Evolutionary conservation across 1,140 invertebrate species (phyloP).

Genomic region (Caenorhabditis latens): DNA sequence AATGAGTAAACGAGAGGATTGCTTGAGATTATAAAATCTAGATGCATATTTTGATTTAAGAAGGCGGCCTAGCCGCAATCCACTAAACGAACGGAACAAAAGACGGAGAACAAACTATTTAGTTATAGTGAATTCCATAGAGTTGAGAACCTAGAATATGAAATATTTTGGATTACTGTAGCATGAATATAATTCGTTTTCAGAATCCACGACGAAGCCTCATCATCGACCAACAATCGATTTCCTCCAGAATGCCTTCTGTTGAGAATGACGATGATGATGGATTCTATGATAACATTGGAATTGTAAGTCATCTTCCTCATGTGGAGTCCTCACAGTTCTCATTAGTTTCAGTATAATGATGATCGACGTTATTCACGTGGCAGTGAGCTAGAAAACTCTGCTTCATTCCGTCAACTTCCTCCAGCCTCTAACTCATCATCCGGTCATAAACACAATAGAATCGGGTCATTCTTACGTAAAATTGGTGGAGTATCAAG

Average conservation of each 20-base stretch:
- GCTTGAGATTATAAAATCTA: too few relatives aligned
- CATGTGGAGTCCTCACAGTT: not conserved
- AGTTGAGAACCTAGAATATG: too few relatives aligned
- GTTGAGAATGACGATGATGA: slow-evolving; percentile 73
- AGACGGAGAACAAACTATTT: too few relatives aligned
- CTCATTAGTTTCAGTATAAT: not conserved
- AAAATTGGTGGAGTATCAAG: slow-evolving; percentile 66
- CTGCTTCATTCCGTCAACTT: slow-evolving; percentile 69
- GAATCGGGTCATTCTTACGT: slow-evolving; percentile 69
- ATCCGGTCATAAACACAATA: slow-evolving; percentile 58
- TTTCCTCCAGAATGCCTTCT: slow-evolving; percentile 61
- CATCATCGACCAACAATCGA: slow-evolving; percentile 59
- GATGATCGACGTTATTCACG: slow-evolving; percentile 66
- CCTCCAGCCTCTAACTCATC: slow-evolving; percentile 59
- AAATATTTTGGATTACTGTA: too few relatives aligned
- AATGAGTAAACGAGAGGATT: too few relatives aligned
- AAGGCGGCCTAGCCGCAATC: too few relatives aligned
- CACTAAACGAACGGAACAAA: too few relatives aligned
- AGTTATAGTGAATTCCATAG: too few relatives aligned
- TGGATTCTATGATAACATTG: slow-evolving; percentile 75
- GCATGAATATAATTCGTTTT: slow-evolving; percentile 30
- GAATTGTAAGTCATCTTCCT: slow-evolving; percentile 3
- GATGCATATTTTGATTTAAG: too few relatives aligned
- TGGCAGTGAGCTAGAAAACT: slow-evolving; percentile 65
- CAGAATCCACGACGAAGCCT: slow-evolving; percentile 55